A percentile compares a stretch with the other conserved stretches of the same genome.
These are phyloP conservation scores for Caranx ignobilis DNA, from an alignment of 2,113 vertebrate species.

Conservation along the genomic window DNA sequence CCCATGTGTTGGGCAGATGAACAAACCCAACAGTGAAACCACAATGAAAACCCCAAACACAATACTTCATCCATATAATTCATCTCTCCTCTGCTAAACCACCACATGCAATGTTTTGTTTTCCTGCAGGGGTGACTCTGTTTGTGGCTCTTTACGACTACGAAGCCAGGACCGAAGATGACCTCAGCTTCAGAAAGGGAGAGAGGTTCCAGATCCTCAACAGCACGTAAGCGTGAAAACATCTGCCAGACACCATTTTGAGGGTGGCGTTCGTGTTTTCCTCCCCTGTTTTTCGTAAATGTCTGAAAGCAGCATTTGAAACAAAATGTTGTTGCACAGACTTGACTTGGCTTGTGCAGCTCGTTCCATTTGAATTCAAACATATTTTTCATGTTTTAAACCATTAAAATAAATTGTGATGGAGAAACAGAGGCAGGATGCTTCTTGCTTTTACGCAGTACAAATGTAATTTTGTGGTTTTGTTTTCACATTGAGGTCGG, in stretches of 20 bases:
- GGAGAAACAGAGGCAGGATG: background rate
- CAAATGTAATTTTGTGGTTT: background rate
- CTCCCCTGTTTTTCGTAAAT: conserved; percentile 32
- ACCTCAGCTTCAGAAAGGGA: conserved; percentile 99
- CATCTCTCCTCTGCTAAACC: background rate
- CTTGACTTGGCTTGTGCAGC: background rate
- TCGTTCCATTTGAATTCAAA: background rate
- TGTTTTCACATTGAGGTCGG: background rate
- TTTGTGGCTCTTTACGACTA: conserved; percentile 99
- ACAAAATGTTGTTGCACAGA: background rate
- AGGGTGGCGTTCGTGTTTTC: conserved; percentile 55
- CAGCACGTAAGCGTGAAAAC: conserved; percentile 94
- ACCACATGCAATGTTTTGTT: conserved; percentile 4
- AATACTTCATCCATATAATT: background rate
- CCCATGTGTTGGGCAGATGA: conserved; percentile 39
- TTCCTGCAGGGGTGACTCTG: conserved; percentile 93
- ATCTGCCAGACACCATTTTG: conserved; percentile 64
- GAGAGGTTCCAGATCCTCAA: conserved; percentile 99
- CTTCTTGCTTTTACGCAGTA: background rate
- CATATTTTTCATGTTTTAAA: background rate
- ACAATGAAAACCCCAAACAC: conserved; percentile 4
- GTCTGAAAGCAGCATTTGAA: conserved; percentile 21
- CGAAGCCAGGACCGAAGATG: conserved; percentile 97
- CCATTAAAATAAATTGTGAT: background rate
- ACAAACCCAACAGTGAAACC: conserved; percentile 3